Base-by-base conservation (phyloP, 2,797 vertebrate genomes). In the Scolopax rusticola region DNA sequence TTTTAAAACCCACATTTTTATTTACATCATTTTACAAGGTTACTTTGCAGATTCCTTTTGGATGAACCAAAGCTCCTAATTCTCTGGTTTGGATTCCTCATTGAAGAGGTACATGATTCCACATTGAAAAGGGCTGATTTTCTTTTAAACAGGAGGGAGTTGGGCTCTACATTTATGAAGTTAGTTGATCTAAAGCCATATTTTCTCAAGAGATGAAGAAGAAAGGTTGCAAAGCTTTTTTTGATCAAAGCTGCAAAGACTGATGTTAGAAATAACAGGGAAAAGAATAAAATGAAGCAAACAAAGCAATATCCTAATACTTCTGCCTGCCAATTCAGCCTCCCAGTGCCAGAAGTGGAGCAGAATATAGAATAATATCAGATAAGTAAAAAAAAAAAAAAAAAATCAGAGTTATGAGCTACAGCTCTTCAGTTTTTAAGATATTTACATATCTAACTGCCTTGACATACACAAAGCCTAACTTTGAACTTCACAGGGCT, bases 191-290 rank as follows among this genome's bases (percentile, higher is more conserved):
- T 94, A 33, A 65, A 89, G n/a, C 63, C 43, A 33, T 2, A 54
- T 24, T 75, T 93, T 57, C 43, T 48, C 33, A 71, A 81, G 30
- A 83, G 15, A n/a, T 61, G 40, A 87, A 80, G 56, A 75, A 80
- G 33, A 79, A 85, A 74, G 9, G 9, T 80, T 91, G 93, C 50
- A 85, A 84, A 93, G 60, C 23, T 77, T 86, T 51, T 48, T 86
- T 78, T 78, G 84, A 93, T 96, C 93, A 96, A 92, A 93, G 32
- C 23, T 54, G n/a, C 12, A n/a, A 73, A 79, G 33, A 73, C 15
- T 81, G 84, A 75, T 41, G 48, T 69, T 32, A 87, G 36, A 86
- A 93, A 82, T 9, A 78, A 12, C 45, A 71, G 30, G 14, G 7
- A 9, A 94, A 93, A 91, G 28, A 89, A 74, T 74, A 84, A 87